phyloP scores from a whole-genome alignment of 2,797 vertebrate species.

The Anguilla anguilla region DNA sequence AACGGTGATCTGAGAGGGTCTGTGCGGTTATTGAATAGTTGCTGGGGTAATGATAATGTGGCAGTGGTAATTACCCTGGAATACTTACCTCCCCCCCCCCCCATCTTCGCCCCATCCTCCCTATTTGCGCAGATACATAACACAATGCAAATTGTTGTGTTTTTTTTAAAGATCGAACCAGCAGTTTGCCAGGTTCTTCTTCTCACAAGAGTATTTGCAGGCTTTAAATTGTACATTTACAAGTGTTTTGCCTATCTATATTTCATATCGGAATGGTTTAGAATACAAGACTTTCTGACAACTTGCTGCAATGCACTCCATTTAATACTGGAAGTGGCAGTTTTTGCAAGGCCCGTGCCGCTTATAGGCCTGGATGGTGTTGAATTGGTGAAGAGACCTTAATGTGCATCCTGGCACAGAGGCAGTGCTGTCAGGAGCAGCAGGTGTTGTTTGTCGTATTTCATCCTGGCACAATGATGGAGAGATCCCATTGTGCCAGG shows the following conservation, averaged over 20 bases:
- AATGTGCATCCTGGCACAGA: neutral
- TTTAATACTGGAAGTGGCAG: neutral
- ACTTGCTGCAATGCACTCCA: neutral
- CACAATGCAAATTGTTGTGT: neutral
- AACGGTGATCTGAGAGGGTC: neutral
- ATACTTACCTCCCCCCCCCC: neutral
- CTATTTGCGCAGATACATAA: neutral
- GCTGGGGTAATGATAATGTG: neutral
- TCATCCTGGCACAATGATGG: constrained; percentile 10
- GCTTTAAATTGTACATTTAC: constrained; percentile 14
- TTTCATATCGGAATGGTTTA: neutral
- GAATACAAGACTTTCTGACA: neutral
- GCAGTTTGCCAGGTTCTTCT: neutral
- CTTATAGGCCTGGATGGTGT: constrained; percentile 8
- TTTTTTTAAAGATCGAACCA: neutral
- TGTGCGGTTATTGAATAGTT: constrained; percentile 9
- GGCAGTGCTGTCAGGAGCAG: constrained; percentile 20
- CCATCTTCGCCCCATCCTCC: neutral
- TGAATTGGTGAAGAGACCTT: constrained; percentile 21
- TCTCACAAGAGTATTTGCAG: neutral
- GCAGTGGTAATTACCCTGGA: neutral
- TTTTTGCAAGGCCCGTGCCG: neutral
- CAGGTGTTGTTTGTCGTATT: constrained; percentile 27
- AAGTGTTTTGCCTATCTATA: neutral
- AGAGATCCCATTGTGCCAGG: constrained; percentile 25